Base-by-base conservation (phyloP, 2,797 vertebrate genomes). In the Pterois miles region DNA sequence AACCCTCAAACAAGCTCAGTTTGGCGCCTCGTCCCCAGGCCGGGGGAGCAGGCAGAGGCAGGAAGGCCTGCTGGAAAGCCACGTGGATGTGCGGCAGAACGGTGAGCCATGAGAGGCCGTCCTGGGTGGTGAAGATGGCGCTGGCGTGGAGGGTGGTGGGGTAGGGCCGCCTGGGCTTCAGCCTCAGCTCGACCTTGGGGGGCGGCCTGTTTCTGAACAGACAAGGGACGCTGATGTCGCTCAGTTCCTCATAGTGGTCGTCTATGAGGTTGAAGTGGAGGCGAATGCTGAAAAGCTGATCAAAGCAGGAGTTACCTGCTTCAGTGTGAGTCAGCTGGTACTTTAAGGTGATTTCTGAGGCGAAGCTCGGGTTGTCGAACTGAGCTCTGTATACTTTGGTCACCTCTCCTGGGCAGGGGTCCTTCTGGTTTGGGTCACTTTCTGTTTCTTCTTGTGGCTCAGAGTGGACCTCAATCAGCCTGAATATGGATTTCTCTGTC, bases 41-140 rank as follows among this genome's bases (percentile, higher is more conserved):
- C 0, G 14, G 1, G 0, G 89, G 93, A 0, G 92, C 83, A 0
- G 92, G 91, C 22, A 96, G 88, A 8, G 96, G 94, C 56, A 89
- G 62, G 71, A 98, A 97, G 52, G 94, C 78, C 65, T 97, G 94
- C 1, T 93, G 86, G 48, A 98, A 97, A 0, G 85, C 71, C 48
- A 98, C 83, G 0, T 82, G 85, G 60, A 97, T 25, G 0, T 96
- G 93, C 0, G 96, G 94, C 22, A 98, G 91, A 10, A 10, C 60
- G 2, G 94, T 88, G 53, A 91, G 86, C 94, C 95, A 96, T 0
- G 96, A 94, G 10, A 94, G 88, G 0, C 96, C 96, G 0, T 96
- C 90, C 27, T 93, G 86, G 0, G 95, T 93, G 64, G 94, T 95
- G 48, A 97, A 97, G 22, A 97, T 69, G 43, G 96, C 96, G 0